phyloP scores from a whole-genome alignment of 1,140 invertebrate species.

The Brachionus asplanchnoidis region DNA sequence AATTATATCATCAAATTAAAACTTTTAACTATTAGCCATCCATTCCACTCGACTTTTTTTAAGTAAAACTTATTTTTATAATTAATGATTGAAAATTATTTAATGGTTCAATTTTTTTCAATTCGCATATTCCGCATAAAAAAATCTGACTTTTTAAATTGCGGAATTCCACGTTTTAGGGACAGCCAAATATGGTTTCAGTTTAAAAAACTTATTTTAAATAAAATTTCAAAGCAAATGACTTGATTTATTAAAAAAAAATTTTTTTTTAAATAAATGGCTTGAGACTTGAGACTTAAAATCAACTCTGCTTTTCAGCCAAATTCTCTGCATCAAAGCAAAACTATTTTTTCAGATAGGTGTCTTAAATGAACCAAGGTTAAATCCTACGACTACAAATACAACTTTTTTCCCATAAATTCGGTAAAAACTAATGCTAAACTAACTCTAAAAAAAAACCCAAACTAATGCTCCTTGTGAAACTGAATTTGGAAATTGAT shows the following conservation, averaged over 20 bases:
- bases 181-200: neutral
- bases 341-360: neutral
- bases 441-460: neutral
- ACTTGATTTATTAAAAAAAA: no score
- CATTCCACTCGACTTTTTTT: no score
- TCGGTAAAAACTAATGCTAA: neutral
- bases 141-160: no score
- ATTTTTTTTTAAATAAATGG: no score
- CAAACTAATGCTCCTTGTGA: neutral
- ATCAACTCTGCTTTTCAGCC: no score
- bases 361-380: neutral
- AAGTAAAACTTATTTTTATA: no score
- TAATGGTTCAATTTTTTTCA: no score
- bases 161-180: neutral
- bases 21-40: no score
- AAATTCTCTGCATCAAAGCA: neutral
- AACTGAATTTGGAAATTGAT: neutral
- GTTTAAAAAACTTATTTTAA: neutral
- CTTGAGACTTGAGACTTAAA: no score
- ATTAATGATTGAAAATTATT: no score
- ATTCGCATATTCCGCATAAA: no score
- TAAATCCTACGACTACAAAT: slow-evolving; percentile 14
- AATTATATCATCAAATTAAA: no score
- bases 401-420: neutral
- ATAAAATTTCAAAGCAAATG: neutral